Conservation (phyloP, 2,113 vertebrate species). For the Lagopus muta region DNA sequence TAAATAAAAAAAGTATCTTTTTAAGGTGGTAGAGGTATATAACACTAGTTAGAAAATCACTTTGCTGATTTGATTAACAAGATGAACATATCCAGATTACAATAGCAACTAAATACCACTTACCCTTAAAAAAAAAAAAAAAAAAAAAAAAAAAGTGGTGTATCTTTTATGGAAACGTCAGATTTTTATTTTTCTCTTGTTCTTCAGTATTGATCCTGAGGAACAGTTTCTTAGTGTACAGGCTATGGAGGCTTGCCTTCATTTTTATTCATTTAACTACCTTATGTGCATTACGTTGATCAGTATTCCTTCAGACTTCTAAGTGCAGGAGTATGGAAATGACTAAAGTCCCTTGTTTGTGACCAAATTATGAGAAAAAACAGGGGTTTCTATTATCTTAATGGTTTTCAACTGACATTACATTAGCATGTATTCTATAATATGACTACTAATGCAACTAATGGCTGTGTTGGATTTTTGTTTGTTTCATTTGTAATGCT, state of each 20-base stretch:
- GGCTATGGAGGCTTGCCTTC: not conserved
- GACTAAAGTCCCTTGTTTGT: not conserved
- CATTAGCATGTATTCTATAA: not conserved
- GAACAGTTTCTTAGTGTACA: not conserved
- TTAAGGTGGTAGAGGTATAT: not conserved
- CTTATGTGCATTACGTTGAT: rapidly evolving
- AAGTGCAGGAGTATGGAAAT: rapidly evolving
- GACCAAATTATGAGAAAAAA: not conserved
- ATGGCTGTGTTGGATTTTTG: not conserved
- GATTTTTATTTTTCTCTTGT: not conserved
- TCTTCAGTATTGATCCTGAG: not conserved
- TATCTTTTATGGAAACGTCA: not conserved
- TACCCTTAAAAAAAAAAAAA: not conserved
- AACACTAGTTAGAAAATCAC: not conserved
- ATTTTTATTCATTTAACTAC: not conserved
- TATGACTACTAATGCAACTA: not conserved
- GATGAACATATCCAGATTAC: not conserved
- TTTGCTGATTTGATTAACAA: not conserved
- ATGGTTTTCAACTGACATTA: not conserved
- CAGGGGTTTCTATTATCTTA: not conserved
- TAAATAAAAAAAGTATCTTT: not conserved
- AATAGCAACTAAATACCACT: not conserved
- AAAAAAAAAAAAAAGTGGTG: not conserved
- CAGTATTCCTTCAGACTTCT: not conserved
- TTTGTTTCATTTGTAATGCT: not conserved